Conservation (phyloP, 2,113 vertebrate species). For the Chionis minor region DNA sequence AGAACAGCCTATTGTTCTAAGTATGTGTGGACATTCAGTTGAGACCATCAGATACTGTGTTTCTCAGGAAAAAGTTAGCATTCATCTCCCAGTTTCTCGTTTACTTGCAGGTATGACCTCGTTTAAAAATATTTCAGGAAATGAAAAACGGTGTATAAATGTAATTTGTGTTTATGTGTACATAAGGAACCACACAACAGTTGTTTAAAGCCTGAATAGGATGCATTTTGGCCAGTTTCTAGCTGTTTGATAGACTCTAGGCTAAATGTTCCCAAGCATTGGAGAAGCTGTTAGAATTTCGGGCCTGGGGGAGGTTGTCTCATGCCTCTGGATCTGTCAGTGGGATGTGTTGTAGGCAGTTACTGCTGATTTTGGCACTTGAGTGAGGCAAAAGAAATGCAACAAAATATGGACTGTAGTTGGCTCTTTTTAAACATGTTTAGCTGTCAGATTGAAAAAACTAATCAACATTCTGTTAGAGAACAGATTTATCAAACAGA, state of each 20-base stretch:
- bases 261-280: not conserved
- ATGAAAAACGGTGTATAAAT: not conserved
- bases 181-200: not conserved
- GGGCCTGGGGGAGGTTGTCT: not conserved
- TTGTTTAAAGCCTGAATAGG: not conserved
- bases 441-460: not conserved
- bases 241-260: not conserved
- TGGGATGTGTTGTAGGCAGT: not conserved
- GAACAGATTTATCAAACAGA: not conserved
- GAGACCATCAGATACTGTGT: conserved; percentile 96
- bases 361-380: not conserved
- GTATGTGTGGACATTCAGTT: conserved; percentile 89
- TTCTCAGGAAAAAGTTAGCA: conserved; percentile 97
- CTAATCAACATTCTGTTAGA: not conserved
- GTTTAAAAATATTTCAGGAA: not conserved
- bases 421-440: not conserved
- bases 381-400: not conserved
- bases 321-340: not conserved
- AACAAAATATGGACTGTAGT: not conserved
- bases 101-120: conserved; percentile 89
- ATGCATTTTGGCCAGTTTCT: not conserved
- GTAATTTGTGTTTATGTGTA: not conserved
- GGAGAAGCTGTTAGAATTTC: not conserved
- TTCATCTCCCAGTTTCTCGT: conserved; percentile 94
- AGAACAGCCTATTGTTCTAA: conserved; percentile 92